Evolutionary conservation across 2,113 vertebrate genomes (phyloP), one percentile per base, ranked within the genome.

Genomic region (Anseranas semipalmata): DNA sequence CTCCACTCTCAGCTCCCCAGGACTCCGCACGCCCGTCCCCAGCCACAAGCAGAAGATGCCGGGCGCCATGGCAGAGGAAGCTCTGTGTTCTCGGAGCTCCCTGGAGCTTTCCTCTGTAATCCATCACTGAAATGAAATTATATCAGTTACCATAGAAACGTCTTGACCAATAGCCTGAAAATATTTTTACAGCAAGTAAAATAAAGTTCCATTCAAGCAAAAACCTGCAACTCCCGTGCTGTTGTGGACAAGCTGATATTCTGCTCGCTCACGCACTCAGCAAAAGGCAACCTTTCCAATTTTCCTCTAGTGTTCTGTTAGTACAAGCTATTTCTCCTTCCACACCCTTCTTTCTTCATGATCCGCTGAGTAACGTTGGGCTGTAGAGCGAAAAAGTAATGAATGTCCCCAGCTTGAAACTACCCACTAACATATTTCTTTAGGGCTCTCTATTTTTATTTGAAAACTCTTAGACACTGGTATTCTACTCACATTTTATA

Each of bases 111-210:
- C 18, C 62, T 46, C 77, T 43, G n/a, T 52, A 74, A 90, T 82
- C 78, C 84, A 91, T 87, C 90, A 85, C 48, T 60, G 33, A 62
- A 93, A 93, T 71, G 20, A 92, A 95, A 90, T 80, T 63, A 27
- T 48, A 95, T 56, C 81, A 14, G 94, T 96, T 95, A 37, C 95
- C 92, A 97, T 91, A 75, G 96, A 85, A 96, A 96, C 96, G 59
- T 21, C 78, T 58, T 86, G 84, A 87, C 87, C 84, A 83, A 85
- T 6, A 73, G 62, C 41, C 58, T 48, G 63, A 55, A 67, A 79
- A 67, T 43, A 10, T 10, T 60, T 67, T 27, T 52, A 46, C 41
- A 65, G 53, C 62, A 86, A 63, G 80, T 86, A 70, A 85, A 90
- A 90, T 58, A 53, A 27, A 33, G 76, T 55, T 89, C 82, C 53